A percentile compares a stretch with the other conserved stretches of the same genome.
phyloP scores from a whole-genome alignment of 2,888 invertebrate species.

The Ceratothoa steindachneri region DNA sequence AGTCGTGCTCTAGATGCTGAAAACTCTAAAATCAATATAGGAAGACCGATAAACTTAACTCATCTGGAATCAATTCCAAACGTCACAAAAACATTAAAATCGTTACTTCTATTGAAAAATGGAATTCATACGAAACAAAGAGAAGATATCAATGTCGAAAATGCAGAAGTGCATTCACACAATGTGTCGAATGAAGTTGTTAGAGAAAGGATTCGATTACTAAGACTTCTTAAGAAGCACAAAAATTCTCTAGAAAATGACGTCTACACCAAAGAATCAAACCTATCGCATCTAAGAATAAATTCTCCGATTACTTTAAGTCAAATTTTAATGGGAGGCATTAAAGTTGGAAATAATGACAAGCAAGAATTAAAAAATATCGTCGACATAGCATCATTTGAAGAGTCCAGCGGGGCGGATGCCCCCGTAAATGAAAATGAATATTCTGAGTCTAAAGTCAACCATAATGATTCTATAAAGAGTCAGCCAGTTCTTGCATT shows the following conservation, averaged over 20 bases:
- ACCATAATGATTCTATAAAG: background rate
- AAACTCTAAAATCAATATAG: background rate
- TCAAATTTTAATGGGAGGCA: background rate
- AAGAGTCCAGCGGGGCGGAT: background rate
- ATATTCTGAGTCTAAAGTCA: background rate
- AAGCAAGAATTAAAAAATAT: background rate
- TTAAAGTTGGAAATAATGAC: background rate
- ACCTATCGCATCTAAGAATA: background rate
- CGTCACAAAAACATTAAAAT: background rate
- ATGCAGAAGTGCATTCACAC: background rate
- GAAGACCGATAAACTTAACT: background rate
- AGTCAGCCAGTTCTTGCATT: background rate
- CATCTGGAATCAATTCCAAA: constrained; percentile 1
- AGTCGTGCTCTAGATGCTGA: background rate
- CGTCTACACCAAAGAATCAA: background rate
- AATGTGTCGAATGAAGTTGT: constrained; percentile 6
- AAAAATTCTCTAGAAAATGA: constrained; percentile 9
- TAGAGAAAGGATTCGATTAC: background rate
- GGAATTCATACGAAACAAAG: background rate
- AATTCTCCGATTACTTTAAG: constrained; percentile 3
- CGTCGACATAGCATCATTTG: background rate
- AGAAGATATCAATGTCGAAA: background rate
- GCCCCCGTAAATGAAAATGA: background rate
- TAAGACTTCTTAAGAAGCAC: constrained; percentile 1
- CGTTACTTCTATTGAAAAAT: background rate